Percentiles rank a stretch among this genome's conserved stretches.
Conservation (phyloP, 2,888 invertebrate species). For the Yponomeuta evonymella region DNA sequence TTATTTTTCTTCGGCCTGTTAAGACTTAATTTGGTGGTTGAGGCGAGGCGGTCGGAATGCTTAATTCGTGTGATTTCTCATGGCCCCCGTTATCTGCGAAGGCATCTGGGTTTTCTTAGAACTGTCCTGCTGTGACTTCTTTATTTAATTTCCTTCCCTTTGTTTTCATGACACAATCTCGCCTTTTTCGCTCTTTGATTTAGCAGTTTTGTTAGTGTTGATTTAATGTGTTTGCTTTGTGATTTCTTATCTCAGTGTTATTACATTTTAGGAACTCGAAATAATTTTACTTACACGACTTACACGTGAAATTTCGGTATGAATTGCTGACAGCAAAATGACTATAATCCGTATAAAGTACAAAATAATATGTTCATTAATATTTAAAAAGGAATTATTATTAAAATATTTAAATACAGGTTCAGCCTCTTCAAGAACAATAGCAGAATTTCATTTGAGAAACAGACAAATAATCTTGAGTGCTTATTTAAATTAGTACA, state of each 20-base stretch:
- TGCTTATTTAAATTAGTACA: constrained; percentile 10
- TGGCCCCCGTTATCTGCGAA: constrained; percentile 47
- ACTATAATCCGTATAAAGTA: too few species aligned
- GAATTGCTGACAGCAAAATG: too few species aligned
- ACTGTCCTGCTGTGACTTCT: constrained; percentile 21
- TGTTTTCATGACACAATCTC: constrained; percentile 15
- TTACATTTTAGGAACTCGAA: neutral
- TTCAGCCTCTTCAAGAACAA: neutral
- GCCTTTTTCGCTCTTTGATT: constrained; percentile 7
- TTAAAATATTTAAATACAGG: neutral
- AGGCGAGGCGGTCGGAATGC: constrained; percentile 41
- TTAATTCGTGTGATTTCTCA: constrained; percentile 63
- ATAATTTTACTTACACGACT: too few species aligned
- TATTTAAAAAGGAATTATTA: neutral
- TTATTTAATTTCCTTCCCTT: constrained; percentile 19
- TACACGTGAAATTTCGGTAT: too few species aligned
- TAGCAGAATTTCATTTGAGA: constrained; percentile 7
- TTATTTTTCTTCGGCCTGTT: constrained; percentile 57
- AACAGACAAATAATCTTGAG: constrained; percentile 11
- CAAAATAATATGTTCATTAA: neutral
- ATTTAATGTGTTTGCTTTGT: constrained; percentile 2
- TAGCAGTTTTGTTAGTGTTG: constrained; percentile 6
- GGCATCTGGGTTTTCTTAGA: constrained; percentile 40
- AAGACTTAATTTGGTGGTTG: constrained; percentile 58
- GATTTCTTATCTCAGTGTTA: neutral